Evolutionary conservation across 2,113 vertebrate species (phyloP).

Genomic region (Furnarius figulus): DNA sequence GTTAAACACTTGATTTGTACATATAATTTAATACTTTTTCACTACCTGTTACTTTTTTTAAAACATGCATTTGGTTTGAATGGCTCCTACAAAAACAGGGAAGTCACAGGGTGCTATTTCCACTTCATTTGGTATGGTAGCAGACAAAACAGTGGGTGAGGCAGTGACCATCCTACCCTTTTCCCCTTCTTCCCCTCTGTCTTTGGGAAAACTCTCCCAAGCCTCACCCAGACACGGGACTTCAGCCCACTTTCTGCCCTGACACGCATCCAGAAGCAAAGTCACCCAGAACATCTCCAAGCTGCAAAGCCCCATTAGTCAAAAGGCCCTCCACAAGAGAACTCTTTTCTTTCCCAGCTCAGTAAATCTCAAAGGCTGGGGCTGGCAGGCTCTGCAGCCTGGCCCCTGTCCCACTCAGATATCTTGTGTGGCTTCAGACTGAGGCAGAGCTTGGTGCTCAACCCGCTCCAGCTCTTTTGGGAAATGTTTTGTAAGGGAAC

Average conservation of each 20-base stretch:
- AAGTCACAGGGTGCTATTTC: not conserved
- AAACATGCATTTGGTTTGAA: not conserved
- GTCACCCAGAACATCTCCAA: not conserved
- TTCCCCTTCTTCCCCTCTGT: not conserved
- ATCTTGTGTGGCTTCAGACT: not conserved
- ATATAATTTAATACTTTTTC: not conserved
- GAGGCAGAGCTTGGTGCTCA: not conserved
- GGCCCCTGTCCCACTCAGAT: not conserved
- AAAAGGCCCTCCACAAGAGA: not conserved
- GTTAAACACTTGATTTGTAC: not conserved
- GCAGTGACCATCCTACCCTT: not conserved
- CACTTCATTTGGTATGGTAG: not conserved
- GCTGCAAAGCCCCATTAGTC: not conserved
- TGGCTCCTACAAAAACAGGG: not conserved
- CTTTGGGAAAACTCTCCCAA: not conserved
- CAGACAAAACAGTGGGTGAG: not conserved
- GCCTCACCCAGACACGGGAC: accelerated
- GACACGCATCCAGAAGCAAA: accelerated
- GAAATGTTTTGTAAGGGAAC: not conserved
- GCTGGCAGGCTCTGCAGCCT: not conserved
- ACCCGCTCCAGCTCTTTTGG: not conserved
- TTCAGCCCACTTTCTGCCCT: not conserved
- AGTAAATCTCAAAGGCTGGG: not conserved
- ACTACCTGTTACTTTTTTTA: not conserved
- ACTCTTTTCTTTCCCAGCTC: not conserved